These are phyloP conservation scores for Napeogenes sylphis DNA, from an alignment of 2,888 invertebrate species.

Conservation along the genomic window DNA sequence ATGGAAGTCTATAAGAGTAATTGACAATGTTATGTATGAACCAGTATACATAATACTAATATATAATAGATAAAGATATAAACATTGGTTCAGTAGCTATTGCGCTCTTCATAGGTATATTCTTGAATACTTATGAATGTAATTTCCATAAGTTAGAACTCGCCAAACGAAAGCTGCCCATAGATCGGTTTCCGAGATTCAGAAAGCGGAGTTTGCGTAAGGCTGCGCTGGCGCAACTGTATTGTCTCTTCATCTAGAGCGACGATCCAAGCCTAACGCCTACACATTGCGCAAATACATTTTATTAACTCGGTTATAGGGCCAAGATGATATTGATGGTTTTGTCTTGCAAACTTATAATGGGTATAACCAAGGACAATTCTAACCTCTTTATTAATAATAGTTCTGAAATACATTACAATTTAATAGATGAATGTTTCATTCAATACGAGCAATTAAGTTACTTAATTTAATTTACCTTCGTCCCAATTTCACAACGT, in stretches of 20 bases:
- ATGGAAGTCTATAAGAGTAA: too few relatives aligned
- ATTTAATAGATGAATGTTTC: too few relatives aligned
- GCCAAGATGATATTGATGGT: constrained; percentile 14
- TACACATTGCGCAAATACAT: constrained; percentile 30
- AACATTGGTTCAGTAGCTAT: too few relatives aligned
- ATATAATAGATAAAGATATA: too few relatives aligned
- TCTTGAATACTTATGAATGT: constrained; percentile 7
- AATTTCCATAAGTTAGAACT: constrained; percentile 14
- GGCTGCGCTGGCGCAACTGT: constrained; percentile 28
- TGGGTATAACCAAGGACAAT: too few relatives aligned
- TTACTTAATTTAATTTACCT: constrained; percentile 30
- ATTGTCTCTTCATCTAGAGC: constrained; percentile 33
- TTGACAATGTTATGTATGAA: not conserved
- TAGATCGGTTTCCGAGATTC: constrained; percentile 34
- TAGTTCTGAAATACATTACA: too few relatives aligned
- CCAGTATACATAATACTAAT: not conserved
- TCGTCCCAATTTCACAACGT: constrained; percentile 39
- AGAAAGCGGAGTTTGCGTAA: constrained; percentile 31
- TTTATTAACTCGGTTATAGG: constrained; percentile 27
- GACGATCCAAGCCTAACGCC: constrained; percentile 24
- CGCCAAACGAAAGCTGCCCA: constrained; percentile 19
- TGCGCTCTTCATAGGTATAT: not conserved
- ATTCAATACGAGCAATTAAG: too few relatives aligned
- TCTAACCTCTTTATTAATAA: too few relatives aligned
- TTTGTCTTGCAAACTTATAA: too few relatives aligned